Conservation (phyloP, 2,113 vertebrate genomes). For the Myotis lucifugus region DNA sequence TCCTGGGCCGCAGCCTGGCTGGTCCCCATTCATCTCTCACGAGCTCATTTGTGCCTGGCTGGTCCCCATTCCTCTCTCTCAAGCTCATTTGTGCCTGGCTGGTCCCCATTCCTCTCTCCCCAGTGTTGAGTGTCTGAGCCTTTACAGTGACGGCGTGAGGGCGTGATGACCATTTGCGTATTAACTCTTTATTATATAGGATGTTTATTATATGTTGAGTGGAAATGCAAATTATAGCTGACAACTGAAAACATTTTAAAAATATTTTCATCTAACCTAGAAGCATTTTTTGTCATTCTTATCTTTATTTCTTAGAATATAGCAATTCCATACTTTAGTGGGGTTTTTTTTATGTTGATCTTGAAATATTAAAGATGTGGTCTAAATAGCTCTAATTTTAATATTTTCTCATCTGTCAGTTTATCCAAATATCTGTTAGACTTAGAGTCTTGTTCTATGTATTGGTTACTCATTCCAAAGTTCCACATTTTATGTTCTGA, state of each 20-base stretch:
- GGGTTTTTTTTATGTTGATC: not conserved
- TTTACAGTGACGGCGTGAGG: too few relatives aligned
- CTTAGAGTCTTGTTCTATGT: not conserved
- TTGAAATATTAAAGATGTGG: conserved; percentile 16
- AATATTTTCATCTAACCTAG: not conserved
- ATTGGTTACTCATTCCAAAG: not conserved
- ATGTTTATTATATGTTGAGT: not conserved
- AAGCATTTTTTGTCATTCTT: not conserved
- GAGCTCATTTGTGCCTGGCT: too few relatives aligned
- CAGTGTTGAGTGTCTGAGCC: too few relatives aligned
- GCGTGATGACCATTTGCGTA: too few relatives aligned
- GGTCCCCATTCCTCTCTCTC: too few relatives aligned
- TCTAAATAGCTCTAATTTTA: not conserved
- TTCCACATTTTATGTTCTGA: not conserved
- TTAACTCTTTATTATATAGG: too few relatives aligned
- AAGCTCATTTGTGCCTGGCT: too few relatives aligned
- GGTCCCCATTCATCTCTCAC: too few relatives aligned
- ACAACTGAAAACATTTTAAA: not conserved
- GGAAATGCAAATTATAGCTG: not conserved
- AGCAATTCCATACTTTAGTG: not conserved
- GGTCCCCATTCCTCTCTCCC: too few relatives aligned
- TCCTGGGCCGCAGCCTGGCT: too few relatives aligned
- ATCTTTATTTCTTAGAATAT: conserved; percentile 18
- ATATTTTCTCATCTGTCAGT: not conserved
- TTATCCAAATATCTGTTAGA: not conserved